Evolutionary conservation across 2,113 vertebrate genomes (phyloP).

Genomic region (Tychaedon coryphoeus): DNA sequence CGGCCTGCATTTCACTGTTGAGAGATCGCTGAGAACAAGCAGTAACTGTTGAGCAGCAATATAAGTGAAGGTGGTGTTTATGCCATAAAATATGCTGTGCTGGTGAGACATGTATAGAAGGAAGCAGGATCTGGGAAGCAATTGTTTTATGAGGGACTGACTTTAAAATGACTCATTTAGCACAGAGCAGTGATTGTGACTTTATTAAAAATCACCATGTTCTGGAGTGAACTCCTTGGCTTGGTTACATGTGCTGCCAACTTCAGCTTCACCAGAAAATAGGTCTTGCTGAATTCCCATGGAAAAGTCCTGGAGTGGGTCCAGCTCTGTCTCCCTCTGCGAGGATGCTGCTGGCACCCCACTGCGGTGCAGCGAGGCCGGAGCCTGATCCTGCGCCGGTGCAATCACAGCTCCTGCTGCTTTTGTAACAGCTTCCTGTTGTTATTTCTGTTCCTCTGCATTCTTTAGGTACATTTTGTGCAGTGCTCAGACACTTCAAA

Average conservation of each 20-base stretch:
- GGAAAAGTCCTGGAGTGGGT: conserved; percentile 20
- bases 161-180: conserved; percentile 62
- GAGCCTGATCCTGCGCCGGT: background rate
- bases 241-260: background rate
- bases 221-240: conserved; percentile 17
- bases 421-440: background rate
- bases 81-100: background rate
- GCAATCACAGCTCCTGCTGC: background rate
- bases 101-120: conserved; percentile 8
- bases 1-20: background rate
- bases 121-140: conserved; percentile 35
- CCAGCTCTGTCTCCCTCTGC: background rate
- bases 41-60: background rate
- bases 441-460: background rate
- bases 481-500: background rate
- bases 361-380: accelerated
- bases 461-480: background rate
- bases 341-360: background rate
- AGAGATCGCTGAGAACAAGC: background rate
- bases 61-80: background rate
- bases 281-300: conserved; percentile 41
- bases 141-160: conserved; percentile 52
- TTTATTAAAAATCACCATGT: conserved; percentile 47
- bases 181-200: conserved; percentile 56
- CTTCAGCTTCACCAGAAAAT: background rate